A percentile compares a stretch with the other conserved stretches of the same genome.
These are phyloP conservation scores for Hydractinia symbiolongicarpus DNA, from an alignment of 30 jellyfish, hydroid and myxozoan genomes.

Conservation along the genomic window DNA sequence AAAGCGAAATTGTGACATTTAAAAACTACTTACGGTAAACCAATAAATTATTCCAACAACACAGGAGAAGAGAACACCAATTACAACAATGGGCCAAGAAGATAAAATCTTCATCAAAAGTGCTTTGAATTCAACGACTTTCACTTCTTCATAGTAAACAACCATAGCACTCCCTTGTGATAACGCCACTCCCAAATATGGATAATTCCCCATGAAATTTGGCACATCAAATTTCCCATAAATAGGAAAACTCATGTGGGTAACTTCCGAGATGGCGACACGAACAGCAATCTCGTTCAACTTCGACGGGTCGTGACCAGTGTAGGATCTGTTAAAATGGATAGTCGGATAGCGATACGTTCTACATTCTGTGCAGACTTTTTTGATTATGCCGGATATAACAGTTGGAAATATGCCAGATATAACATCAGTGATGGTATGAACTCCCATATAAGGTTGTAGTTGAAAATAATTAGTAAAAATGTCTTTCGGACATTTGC, in stretches of 20 bases:
- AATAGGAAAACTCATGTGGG: slow-evolving; percentile 14
- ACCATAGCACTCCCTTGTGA: slow-evolving; percentile 20
- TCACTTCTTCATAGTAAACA: background rate
- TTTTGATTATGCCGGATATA: background rate
- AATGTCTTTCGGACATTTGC: slow-evolving; percentile 16
- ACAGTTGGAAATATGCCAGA: slow-evolving; percentile 13
- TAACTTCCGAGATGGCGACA: background rate
- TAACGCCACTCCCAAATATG: background rate
- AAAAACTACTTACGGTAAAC: slow-evolving; percentile 14
- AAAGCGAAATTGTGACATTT: too few relatives aligned
- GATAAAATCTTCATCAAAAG: background rate
- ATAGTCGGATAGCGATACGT: background rate
- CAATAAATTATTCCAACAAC: slow-evolving; percentile 17
- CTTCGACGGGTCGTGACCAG: slow-evolving; percentile 18
- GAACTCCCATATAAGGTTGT: slow-evolving; percentile 1
- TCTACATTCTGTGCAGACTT: slow-evolving; percentile 17
- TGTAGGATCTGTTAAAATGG: background rate
- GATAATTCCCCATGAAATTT: slow-evolving; percentile 18
- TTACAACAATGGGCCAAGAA: slow-evolving; percentile 13
- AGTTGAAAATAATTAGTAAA: slow-evolving; percentile 2
- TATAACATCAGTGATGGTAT: background rate
- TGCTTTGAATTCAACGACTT: background rate
- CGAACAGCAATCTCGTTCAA: background rate
- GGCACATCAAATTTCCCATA: background rate
- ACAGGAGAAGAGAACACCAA: background rate